Percentiles rank a stretch among this genome's conserved stretches.
phyloP scores from a whole-genome alignment of 2,113 vertebrate species.

The Brachypteracias leptosomus region DNA sequence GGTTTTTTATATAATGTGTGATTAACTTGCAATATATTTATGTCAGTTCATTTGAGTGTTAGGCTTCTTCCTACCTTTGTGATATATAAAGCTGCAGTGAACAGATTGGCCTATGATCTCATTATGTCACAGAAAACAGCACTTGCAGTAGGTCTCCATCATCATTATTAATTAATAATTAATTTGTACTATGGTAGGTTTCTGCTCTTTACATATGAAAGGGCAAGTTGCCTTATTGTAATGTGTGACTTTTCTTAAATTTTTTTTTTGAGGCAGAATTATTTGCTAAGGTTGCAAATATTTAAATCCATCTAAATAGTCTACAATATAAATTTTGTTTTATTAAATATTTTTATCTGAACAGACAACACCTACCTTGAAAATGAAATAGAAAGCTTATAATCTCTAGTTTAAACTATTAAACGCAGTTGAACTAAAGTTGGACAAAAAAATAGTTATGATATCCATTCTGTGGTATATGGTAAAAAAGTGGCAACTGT shows the following conservation, averaged over 20 bases:
- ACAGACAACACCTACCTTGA: neutral
- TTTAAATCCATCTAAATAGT: neutral
- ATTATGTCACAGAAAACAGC: neutral
- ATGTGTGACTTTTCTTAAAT: no score
- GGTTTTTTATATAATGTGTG: neutral
- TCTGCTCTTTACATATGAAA: neutral
- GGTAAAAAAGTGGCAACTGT: neutral
- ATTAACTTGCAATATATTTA: neutral
- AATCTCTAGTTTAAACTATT: neutral
- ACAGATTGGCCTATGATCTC: neutral
- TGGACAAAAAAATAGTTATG: neutral
- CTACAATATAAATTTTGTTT: neutral
- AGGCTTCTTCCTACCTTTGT: neutral
- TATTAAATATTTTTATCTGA: neutral
- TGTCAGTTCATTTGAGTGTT: neutral
- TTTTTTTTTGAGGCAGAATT: neutral
- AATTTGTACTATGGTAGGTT: neutral
- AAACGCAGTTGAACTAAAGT: neutral
- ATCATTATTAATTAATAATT: neutral
- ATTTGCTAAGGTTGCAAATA: neutral
- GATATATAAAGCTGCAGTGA: neutral
- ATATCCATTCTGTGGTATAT: neutral
- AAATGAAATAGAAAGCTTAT: neutral
- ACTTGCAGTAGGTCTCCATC: neutral
- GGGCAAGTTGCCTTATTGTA: neutral